Base-by-base conservation (phyloP, 2,113 vertebrate genomes). In the Malurus cyaneus region DNA sequence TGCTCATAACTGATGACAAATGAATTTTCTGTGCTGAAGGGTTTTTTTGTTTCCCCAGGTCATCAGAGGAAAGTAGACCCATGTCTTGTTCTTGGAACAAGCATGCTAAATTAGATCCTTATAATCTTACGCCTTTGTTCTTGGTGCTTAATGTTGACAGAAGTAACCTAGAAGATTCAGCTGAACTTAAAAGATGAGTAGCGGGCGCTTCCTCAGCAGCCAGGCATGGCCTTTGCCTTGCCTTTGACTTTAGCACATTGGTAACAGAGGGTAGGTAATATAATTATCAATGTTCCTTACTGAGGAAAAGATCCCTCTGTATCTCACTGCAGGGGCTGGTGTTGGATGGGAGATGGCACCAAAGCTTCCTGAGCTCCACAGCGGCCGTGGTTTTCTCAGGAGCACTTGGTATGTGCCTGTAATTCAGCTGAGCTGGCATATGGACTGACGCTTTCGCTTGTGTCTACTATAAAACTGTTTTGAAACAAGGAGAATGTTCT, bases 321-420 rank as follows among this genome's bases (percentile, higher is more conserved):
- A 0, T 23, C 15, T 0, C 4, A 2, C 25, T 61, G 67, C 28
- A 12, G 69, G 29, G 52, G 47, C 28, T 2, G 21, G 0, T 25
- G 62, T 1, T 18, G 29, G 71, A 1, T 18, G 42, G 78, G 73
- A 78, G 31, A 39, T 29, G 39, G 39, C 11, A 28, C 24, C 29
- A 14, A 13, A n/a, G 47, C 52, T 44, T 46, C n/a, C 16, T 4
- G 16, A 25, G 73, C 18, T 44, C 12, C 39, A 4, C 31, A 8
- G 29, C 0, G 1, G 23, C 24, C 0, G 0, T 5, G 5, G 28
- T 29, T 72, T 67, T n/a, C 53, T 64, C 2, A 0, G 7, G 41
- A 61, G 80, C 8, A 0, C 11, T 31, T 23, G 11, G 20, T 52
- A 6, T 0, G 0, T 31, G 28, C 7, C 36, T 60, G 53, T 47